A percentile compares a stretch with the other conserved stretches of the same genome.
These are phyloP conservation scores for Tokudaia tokunoshimensis DNA, from an alignment of 2,797 vertebrate genomes.

Conservation along the genomic window DNA sequence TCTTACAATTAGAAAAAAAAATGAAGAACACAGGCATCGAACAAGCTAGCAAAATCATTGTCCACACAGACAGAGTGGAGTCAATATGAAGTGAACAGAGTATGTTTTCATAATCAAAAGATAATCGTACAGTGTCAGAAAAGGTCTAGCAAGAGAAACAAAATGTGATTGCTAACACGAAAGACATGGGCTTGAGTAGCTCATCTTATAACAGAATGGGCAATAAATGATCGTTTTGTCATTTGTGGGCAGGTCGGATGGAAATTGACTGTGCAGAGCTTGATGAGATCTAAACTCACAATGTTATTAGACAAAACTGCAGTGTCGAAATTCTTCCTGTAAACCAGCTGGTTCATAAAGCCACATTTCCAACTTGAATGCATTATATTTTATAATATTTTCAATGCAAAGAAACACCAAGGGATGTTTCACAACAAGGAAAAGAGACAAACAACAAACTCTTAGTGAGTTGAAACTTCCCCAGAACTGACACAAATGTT, in stretches of 20 bases:
- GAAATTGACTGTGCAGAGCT: conserved; percentile 12
- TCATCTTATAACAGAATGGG: conserved; percentile 25
- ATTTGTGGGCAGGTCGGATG: not conserved
- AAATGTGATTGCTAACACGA: not conserved
- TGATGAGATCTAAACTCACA: conserved; percentile 26
- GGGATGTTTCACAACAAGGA: not conserved
- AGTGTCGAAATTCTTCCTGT: conserved; percentile 44
- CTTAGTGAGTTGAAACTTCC: not conserved
- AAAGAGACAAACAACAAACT: not conserved
- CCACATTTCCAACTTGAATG: not conserved
- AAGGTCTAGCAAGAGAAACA: not conserved
- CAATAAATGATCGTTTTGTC: not conserved
- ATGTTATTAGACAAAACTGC: conserved; percentile 31
- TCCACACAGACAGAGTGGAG: not conserved
- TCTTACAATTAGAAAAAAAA: not conserved
- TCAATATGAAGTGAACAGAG: not conserved
- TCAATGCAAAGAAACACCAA: not conserved
- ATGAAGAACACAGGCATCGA: not conserved
- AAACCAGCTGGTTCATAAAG: conserved; percentile 38
- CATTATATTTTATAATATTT: not conserved
- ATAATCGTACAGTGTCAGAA: not conserved
- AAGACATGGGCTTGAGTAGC: not conserved
- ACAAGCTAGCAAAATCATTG: not conserved
- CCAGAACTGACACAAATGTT: not conserved
- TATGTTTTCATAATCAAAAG: not conserved